A percentile compares a stretch with the other conserved stretches of the same genome.
Evolutionary conservation across 2,888 invertebrate species (phyloP).

Genomic region (Ferrisia virgata): DNA sequence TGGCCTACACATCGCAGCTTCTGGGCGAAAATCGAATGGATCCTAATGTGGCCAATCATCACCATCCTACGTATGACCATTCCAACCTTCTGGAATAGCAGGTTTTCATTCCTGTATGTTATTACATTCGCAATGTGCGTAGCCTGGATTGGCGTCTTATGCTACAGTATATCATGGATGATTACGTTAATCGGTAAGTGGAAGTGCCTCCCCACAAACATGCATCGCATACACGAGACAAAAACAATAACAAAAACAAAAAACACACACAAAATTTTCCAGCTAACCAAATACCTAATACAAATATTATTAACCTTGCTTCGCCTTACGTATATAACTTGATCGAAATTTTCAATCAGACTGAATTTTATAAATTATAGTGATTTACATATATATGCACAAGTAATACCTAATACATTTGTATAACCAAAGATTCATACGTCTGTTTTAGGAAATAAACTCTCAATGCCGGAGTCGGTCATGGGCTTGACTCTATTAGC

Average conservation of each 20-base stretch:
- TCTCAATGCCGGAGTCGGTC: conserved; percentile 77
- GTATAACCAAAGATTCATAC: neutral
- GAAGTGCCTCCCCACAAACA: neutral
- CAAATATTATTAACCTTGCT: too few relatives aligned
- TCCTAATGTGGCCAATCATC: conserved; percentile 47
- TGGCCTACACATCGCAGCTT: conserved; percentile 22
- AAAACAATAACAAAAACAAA: neutral
- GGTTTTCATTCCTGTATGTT: conserved; percentile 27
- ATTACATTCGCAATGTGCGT: conserved; percentile 76
- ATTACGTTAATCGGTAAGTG: conserved; percentile 72
- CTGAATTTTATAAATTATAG: conserved; percentile 20
- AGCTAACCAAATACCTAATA: neutral
- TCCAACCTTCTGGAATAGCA: conserved; percentile 64
- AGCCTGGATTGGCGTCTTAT: conserved; percentile 74
- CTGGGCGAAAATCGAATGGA: conserved; percentile 41
- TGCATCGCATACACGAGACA: neutral
- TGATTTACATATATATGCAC: conserved; percentile 25
- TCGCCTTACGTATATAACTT: neutral
- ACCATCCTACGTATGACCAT: conserved; percentile 66
- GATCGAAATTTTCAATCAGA: conserved; percentile 10
- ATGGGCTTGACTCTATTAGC: conserved; percentile 82
- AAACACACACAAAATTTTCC: neutral
- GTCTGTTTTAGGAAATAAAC: conserved; percentile 67
- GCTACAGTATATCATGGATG: conserved; percentile 83
- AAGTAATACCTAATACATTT: too few relatives aligned